A percentile compares a stretch with the other conserved stretches of the same genome.
Conservation (phyloP, 1,140 invertebrate genomes). For the Drosophila nikananu region DNA sequence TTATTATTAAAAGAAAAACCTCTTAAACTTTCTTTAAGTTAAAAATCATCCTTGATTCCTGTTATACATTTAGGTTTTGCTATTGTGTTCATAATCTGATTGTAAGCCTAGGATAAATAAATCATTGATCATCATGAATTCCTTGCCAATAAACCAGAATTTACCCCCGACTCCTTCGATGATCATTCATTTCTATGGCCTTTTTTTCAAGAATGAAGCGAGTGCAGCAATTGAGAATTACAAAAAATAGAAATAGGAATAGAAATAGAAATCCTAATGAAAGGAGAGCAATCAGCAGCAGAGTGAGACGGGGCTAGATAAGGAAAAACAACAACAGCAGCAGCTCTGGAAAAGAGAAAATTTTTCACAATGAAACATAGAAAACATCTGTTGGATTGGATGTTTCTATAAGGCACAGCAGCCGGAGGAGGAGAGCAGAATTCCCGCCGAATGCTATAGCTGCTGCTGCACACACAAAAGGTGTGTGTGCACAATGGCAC, state of each 20-base stretch:
- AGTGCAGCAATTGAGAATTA: conserved; percentile 46
- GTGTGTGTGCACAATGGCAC: conserved; percentile 72
- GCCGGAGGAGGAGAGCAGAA: conserved; percentile 2
- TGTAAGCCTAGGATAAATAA: conserved; percentile 17
- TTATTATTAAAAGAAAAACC: not conserved
- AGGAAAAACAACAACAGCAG: conserved; percentile 12
- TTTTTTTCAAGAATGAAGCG: conserved; percentile 60
- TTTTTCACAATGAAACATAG: conserved; percentile 65
- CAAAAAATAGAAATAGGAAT: conserved; percentile 17
- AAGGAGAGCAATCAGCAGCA: conserved; percentile 49
- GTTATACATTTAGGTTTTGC: not conserved
- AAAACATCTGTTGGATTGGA: conserved; percentile 71
- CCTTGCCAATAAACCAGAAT: conserved; percentile 34
- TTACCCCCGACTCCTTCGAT: not conserved
- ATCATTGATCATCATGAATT: conserved; percentile 31
- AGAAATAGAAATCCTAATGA: conserved; percentile 50
- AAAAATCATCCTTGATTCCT: not conserved
- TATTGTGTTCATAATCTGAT: conserved; percentile 24
- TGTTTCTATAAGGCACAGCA: conserved; percentile 45
- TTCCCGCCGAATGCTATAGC: conserved; percentile 3
- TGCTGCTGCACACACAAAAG: conserved; percentile 56
- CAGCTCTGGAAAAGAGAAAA: conserved; percentile 40
- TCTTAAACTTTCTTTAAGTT: not conserved
- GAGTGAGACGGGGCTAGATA: conserved; percentile 22
- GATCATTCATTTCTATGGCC: conserved; percentile 40